These are phyloP conservation scores for Phalacrocorax carbo DNA, from an alignment of 2,113 vertebrate genomes.

Conservation along the genomic window DNA sequence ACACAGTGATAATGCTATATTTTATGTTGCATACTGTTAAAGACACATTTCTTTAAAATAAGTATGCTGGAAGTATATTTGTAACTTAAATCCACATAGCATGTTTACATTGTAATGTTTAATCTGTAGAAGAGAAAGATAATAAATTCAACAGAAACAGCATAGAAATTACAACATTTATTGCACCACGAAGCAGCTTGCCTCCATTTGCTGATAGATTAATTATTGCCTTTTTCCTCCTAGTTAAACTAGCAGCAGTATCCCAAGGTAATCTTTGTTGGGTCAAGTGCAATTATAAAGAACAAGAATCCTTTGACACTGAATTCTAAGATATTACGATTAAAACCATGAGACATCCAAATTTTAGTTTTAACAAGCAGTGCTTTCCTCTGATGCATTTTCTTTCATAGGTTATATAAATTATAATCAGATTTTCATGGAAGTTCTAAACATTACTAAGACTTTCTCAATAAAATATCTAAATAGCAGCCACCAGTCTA, in stretches of 20 bases:
- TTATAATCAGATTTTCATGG: background rate
- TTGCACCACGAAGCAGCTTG: background rate
- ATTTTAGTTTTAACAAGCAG: background rate
- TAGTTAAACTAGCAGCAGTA: background rate
- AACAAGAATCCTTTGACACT: background rate
- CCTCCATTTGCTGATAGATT: background rate
- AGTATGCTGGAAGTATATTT: background rate
- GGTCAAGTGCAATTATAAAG: background rate
- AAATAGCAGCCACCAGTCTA: background rate
- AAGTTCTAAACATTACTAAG: background rate
- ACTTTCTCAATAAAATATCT: background rate
- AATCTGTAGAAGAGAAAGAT: background rate
- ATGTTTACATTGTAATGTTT: background rate
- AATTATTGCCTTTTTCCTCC: background rate
- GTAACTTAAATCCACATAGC: background rate
- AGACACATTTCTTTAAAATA: background rate
- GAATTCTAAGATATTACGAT: background rate
- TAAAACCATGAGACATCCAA: background rate
- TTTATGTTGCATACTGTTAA: background rate
- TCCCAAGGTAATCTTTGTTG: background rate
- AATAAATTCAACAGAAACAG: background rate
- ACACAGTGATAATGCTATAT: background rate
- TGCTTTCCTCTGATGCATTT: background rate
- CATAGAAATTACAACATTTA: background rate
- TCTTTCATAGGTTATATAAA: background rate